A percentile compares a stretch with the other conserved stretches of the same genome.
Evolutionary conservation across 2,888 invertebrate genomes (phyloP).

Genomic region (Anoplius nigerrimus): DNA sequence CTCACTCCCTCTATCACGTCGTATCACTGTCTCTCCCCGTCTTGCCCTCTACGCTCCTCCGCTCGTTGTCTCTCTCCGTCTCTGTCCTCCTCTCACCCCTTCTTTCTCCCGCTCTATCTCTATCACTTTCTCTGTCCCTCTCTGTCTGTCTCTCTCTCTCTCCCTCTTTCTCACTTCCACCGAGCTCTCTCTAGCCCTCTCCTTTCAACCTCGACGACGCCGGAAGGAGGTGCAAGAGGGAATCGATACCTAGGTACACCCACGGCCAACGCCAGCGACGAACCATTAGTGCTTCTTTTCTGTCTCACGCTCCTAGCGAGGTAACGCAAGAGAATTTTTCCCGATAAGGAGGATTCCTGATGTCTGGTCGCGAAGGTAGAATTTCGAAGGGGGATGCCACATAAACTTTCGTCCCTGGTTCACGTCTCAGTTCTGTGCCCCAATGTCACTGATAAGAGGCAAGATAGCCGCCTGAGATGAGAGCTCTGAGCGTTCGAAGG

Average conservation of each 20-base stretch:
- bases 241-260: constrained; percentile 59
- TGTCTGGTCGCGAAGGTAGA: not conserved
- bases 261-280: constrained; percentile 19
- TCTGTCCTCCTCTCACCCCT: not conserved
- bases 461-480: no score
- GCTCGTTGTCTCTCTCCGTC: constrained; percentile 19
- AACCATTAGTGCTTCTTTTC: not conserved
- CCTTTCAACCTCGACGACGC: constrained; percentile 1
- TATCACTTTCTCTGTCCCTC: constrained; percentile 19
- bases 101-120: constrained; percentile 29
- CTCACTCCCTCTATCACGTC: constrained; percentile 25
- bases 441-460: no score
- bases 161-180: constrained; percentile 24
- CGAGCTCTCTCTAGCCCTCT: not conserved
- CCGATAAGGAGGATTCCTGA: not conserved
- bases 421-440: no score
- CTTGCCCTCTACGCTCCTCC: constrained; percentile 33
- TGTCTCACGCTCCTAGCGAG: not conserved
- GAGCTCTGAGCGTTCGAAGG: no score
- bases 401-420: no score
- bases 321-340: constrained; percentile 7
- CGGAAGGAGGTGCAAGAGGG: constrained; percentile 55
- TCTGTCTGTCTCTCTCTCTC: constrained; percentile 29
- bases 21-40: constrained; percentile 17
- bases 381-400: no score